These are phyloP conservation scores for Drosophila phalerata DNA, from an alignment of 2,888 invertebrate genomes.

Conservation along the genomic window DNA sequence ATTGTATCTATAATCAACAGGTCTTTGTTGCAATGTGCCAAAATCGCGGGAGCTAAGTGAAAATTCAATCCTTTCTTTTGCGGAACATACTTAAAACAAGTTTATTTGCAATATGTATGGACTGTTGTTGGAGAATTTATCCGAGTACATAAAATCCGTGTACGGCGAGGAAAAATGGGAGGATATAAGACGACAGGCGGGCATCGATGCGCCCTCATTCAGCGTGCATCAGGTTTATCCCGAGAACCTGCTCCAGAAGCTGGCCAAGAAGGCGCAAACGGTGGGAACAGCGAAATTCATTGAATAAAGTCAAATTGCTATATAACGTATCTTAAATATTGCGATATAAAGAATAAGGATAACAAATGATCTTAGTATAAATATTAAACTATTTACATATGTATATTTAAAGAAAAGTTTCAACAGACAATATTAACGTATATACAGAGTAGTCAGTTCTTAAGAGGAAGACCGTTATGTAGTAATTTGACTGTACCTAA, in stretches of 20 bases:
- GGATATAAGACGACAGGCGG: slow-evolving; percentile 93
- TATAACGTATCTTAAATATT: background rate
- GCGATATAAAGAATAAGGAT: background rate
- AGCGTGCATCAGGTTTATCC: slow-evolving; percentile 97
- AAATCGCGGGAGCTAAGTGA: slow-evolving; percentile 9
- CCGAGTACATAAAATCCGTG: slow-evolving; percentile 95
- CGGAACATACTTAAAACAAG: background rate
- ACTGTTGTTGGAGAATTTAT: slow-evolving; percentile 96
- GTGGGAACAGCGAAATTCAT: slow-evolving; percentile 85
- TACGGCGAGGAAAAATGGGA: slow-evolving; percentile 98
- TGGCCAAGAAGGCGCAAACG: slow-evolving; percentile 95
- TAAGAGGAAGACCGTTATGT: background rate
- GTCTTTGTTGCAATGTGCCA: slow-evolving; percentile 17
- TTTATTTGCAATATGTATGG: slow-evolving; percentile 92
- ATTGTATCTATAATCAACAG: slow-evolving; percentile 12
- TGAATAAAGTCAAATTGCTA: background rate
- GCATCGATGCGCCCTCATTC: slow-evolving; percentile 95
- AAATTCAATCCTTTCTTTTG: background rate
- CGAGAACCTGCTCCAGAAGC: slow-evolving; percentile 93
- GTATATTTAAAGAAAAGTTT: no score
- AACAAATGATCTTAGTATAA: no score
- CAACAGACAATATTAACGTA: no score
- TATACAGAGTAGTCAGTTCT: no score
- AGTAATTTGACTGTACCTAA: background rate
- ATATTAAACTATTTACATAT: no score